Percentiles rank a stretch among this genome's conserved stretches.
Evolutionary conservation across 2,797 vertebrate species (phyloP).

Genomic region (Taeniopygia guttata): DNA sequence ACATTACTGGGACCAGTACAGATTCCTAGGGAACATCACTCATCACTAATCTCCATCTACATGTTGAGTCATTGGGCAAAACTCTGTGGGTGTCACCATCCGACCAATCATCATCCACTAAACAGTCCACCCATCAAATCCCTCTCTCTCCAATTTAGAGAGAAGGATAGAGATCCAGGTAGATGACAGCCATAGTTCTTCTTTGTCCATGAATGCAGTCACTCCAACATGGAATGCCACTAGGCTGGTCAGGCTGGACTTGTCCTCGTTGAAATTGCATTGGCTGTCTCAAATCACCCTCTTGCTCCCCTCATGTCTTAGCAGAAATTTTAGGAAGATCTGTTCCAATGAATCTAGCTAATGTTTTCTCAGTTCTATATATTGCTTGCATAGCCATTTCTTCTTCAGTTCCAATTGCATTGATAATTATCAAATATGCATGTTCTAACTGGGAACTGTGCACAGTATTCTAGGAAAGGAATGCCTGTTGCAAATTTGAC

Average conservation of each 20-base stretch:
- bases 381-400: neutral
- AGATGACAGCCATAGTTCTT: neutral
- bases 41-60: neutral
- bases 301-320: rapidly evolving
- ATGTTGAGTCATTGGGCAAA: neutral
- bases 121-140: neutral
- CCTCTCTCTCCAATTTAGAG: neutral
- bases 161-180: neutral
- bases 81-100: neutral
- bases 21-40: rapidly evolving
- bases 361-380: neutral
- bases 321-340: neutral
- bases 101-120: neutral
- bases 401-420: neutral
- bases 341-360: neutral
- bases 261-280: neutral
- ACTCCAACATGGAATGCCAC: neutral
- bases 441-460: neutral
- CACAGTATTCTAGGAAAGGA: neutral
- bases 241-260: neutral
- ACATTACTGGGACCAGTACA: neutral
- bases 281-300: neutral
- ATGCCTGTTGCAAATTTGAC: neutral
- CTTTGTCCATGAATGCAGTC: too few species aligned
- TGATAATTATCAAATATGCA: neutral